A percentile compares a stretch with the other conserved stretches of the same genome.
Evolutionary conservation across 2,888 invertebrate species (phyloP).

Genomic region (Agrochola circellaris): DNA sequence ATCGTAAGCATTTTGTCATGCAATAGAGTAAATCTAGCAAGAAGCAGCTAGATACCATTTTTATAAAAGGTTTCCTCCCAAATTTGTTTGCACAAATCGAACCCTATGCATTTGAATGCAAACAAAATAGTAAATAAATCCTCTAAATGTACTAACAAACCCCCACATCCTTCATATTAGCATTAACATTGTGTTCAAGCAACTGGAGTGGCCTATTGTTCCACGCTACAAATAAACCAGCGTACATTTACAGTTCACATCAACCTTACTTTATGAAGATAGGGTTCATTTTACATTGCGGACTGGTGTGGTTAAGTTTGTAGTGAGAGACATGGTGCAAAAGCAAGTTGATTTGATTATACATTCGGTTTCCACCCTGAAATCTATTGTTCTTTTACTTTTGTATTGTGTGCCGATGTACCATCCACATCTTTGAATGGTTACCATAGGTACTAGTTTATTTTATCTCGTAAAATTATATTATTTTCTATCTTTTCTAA

Average conservation of each 20-base stretch:
- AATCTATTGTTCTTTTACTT: conserved; percentile 74
- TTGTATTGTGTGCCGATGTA: conserved; percentile 34
- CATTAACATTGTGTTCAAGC: conserved; percentile 81
- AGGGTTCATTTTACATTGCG: conserved; percentile 62
- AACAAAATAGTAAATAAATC: conserved; percentile 62
- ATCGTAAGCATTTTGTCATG: not conserved
- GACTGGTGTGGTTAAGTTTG: conserved; percentile 38
- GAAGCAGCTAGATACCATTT: not conserved
- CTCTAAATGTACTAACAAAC: conserved; percentile 69
- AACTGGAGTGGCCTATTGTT: conserved; percentile 82
- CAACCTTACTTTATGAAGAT: conserved; percentile 34
- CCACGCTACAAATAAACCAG: conserved; percentile 70
- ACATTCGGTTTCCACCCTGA: conserved; percentile 77
- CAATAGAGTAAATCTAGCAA: not conserved
- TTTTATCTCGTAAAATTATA: too few species aligned
- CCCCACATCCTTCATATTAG: conserved; percentile 80
- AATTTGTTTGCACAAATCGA: not conserved
- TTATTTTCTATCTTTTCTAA: not conserved
- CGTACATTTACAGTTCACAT: conserved; percentile 28
- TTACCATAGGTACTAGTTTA: not conserved
- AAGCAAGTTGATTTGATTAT: conserved; percentile 83
- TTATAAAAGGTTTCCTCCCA: not conserved
- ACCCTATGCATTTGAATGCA: conserved; percentile 19
- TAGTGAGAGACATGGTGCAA: conserved; percentile 66
- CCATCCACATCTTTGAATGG: not conserved